Conservation (phyloP, 2,888 invertebrate genomes). For the Drosophila mulleri region DNA sequence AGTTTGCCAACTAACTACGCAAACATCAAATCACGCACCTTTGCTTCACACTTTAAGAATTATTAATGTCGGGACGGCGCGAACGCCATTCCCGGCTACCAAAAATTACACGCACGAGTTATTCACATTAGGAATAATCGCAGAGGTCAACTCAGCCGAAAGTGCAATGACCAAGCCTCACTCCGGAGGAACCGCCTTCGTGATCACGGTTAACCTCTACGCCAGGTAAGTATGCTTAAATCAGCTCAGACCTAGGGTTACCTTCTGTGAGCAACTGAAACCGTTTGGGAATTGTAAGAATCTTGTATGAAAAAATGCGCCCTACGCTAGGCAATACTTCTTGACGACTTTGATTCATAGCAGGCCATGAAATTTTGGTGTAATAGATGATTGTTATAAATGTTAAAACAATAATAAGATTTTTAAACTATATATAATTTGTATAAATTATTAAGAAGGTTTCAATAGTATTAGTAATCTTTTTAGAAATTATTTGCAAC, state of each 20-base stretch:
- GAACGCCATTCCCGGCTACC: slow-evolving; percentile 89
- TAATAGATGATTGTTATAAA: too few relatives aligned
- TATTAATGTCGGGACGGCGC: slow-evolving; percentile 86
- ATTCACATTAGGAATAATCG: slow-evolving; percentile 91
- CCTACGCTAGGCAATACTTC: slow-evolving; percentile 4
- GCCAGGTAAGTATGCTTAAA: slow-evolving; percentile 79
- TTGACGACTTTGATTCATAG: neutral
- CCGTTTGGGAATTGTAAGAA: slow-evolving; percentile 28
- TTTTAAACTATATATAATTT: too few relatives aligned
- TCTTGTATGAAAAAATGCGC: neutral
- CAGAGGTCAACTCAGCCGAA: slow-evolving; percentile 90
- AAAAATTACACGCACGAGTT: slow-evolving; percentile 90
- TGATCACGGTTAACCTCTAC: slow-evolving; percentile 82
- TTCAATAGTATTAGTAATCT: too few relatives aligned
- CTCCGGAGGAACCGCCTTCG: slow-evolving; percentile 43
- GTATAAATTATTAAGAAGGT: too few relatives aligned
- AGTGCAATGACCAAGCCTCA: slow-evolving; percentile 87
- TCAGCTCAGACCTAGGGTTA: neutral
- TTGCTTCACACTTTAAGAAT: too few relatives aligned
- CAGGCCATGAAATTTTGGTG: too few relatives aligned
- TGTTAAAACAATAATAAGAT: too few relatives aligned
- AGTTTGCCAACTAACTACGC: too few relatives aligned
- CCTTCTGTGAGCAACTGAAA: neutral
- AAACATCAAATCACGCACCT: too few relatives aligned
- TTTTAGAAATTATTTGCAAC: too few relatives aligned